phyloP scores from a whole-genome alignment of 1,140 invertebrate species.

The Kradibia gibbosae region DNA sequence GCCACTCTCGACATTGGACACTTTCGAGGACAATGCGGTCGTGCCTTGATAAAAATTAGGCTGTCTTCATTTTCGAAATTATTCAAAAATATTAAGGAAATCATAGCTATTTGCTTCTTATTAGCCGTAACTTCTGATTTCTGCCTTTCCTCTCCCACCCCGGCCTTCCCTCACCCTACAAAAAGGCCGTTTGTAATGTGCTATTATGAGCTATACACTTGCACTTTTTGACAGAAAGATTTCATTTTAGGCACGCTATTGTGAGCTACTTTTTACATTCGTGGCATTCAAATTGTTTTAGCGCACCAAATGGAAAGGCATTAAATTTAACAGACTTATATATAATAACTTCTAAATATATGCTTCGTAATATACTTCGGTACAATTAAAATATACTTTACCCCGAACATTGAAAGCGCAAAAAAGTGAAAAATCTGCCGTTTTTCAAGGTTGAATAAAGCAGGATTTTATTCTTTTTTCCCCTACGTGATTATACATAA shows the following conservation, averaged over 20 bases:
- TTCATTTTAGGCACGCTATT: constrained; percentile 18
- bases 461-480: too few relatives aligned
- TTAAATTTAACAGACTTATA: neutral
- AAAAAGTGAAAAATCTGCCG: neutral
- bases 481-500: too few relatives aligned
- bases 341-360: neutral
- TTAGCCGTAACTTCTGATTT: neutral
- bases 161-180: neutral
- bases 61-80: constrained; percentile 39
- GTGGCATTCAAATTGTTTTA: neutral
- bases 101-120: constrained; percentile 3
- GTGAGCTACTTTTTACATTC: neutral
- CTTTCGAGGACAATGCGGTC: neutral
- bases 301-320: constrained; percentile 7
- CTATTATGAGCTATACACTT: neutral
- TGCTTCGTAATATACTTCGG: neutral
- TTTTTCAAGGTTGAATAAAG: too few relatives aligned
- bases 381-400: neutral
- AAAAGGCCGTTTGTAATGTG: too few relatives aligned
- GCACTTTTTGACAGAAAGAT: constrained; percentile 12
- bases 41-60: neutral
- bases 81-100: neutral
- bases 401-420: neutral
- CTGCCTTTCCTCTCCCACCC: neutral
- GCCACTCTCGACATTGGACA: neutral